These are phyloP conservation scores for Pelobates fuscus DNA, from an alignment of 2,113 vertebrate genomes.

Conservation along the genomic window DNA sequence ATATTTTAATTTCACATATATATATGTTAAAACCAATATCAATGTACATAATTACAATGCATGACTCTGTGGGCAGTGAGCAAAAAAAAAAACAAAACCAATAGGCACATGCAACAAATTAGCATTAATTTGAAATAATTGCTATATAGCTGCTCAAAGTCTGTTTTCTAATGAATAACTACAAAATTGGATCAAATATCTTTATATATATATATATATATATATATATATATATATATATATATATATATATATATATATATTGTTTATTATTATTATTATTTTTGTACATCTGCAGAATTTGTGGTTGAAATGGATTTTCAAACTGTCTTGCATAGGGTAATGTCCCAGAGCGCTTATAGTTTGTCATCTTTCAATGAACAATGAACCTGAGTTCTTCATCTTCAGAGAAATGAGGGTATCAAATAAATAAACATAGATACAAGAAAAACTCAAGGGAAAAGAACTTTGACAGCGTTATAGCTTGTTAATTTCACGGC, in stretches of 20 bases:
- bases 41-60: no score
- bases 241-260: no score
- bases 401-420: neutral
- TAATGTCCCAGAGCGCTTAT: constrained; percentile 9
- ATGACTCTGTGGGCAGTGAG: no score
- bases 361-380: neutral
- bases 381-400: neutral
- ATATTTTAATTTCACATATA: no score
- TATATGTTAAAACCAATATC: no score
- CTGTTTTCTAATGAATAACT: neutral
- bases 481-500: constrained; percentile 6
- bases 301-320: constrained; percentile 20
- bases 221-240: no score
- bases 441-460: constrained; percentile 1
- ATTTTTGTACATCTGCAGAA: neutral
- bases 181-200: constrained; percentile 15
- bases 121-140: no score
- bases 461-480: neutral
- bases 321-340: neutral
- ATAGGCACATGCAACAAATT: no score
- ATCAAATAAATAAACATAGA: constrained; percentile 23
- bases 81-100: no score
- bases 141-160: neutral
- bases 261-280: no score
- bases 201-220: no score